Evolutionary conservation across 2,113 vertebrate species (phyloP).

Genomic region (Brachionichthys hirsutus): DNA sequence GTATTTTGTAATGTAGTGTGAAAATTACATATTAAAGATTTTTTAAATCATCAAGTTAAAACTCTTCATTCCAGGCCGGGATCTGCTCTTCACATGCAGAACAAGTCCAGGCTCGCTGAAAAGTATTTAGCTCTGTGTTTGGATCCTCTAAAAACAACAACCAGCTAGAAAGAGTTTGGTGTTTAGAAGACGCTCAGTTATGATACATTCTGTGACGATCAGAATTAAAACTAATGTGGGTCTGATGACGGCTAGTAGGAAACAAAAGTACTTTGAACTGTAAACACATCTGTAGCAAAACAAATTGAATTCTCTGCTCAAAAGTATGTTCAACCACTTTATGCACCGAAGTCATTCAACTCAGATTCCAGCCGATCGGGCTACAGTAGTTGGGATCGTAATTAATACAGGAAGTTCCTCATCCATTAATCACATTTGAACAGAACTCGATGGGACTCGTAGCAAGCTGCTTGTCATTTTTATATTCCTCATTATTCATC

Average conservation of each 20-base stretch:
- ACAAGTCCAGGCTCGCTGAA: conserved; percentile 14
- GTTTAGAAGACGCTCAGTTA: conserved; percentile 38
- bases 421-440: background rate
- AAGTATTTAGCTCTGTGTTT: conserved; percentile 2
- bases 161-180: conserved; percentile 25
- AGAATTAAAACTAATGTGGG: background rate
- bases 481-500: conserved; percentile 64
- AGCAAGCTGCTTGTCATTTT: conserved; percentile 1
- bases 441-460: background rate
- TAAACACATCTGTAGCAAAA: conserved; percentile 1
- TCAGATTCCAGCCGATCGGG: no score
- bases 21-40: conserved; percentile 58
- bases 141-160: background rate
- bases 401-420: background rate
- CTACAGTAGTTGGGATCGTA: no score
- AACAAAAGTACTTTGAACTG: conserved; percentile 1
- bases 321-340: background rate
- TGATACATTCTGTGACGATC: conserved; percentile 24
- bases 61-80: background rate
- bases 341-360: no score
- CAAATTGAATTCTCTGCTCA: conserved; percentile 5
- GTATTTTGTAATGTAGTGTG: conserved; percentile 23
- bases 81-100: conserved; percentile 28
- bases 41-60: background rate
- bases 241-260: background rate